Evolutionary conservation across 2,113 vertebrate species (phyloP), one percentile per base, ranked within the genome.

Genomic region (Psephotus haematonotus): DNA sequence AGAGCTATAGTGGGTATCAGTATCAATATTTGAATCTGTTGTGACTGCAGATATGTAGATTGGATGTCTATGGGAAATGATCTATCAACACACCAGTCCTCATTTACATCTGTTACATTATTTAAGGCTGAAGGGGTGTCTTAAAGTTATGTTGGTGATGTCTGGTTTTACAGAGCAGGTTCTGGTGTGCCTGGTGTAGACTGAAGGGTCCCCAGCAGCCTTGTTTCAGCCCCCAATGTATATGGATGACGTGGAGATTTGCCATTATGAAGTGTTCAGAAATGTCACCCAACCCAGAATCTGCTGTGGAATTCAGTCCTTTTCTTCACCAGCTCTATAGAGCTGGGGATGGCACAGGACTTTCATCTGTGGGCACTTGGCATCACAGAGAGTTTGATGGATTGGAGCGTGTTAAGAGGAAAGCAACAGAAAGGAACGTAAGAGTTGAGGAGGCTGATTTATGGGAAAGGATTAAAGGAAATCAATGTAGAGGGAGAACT

Each of bases 11-110:
- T 20, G 37, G n/a, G 15, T 44, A 69, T 82, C 62, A 37, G 29
- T 25, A 55, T 67, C 62, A 82, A 52, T 82, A 80, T 82, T 59
- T 37, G 49, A 71, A 71, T 72, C 46, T 55, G 37, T 64, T 49
- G 65, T 79, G 80, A 70, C 83, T 93, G 79, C 60, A 88, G 41
- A 78, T 78, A 82, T 88, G 83, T 41, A 93, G 67, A 88, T 82
- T 24, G 57, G 71, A n/a, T 47, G 46, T 15, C 71, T 62, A 19
- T 57, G 67, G 55, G 37, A 79, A 88, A 62, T 75, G 50, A 50
- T 75, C 8, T 52, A 91, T 70, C 55, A 79, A 55, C 80, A 75
- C 22, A 37, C 70, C 50, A 13, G 33, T 35, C 62, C 50, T 79
- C 50, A 88, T 93, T 82, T 95, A 10, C 50, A 86, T 62, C 37